These are phyloP conservation scores for Gasterosteus aculeatus DNA, from an alignment of 2,113 vertebrate genomes.

Conservation along the genomic window DNA sequence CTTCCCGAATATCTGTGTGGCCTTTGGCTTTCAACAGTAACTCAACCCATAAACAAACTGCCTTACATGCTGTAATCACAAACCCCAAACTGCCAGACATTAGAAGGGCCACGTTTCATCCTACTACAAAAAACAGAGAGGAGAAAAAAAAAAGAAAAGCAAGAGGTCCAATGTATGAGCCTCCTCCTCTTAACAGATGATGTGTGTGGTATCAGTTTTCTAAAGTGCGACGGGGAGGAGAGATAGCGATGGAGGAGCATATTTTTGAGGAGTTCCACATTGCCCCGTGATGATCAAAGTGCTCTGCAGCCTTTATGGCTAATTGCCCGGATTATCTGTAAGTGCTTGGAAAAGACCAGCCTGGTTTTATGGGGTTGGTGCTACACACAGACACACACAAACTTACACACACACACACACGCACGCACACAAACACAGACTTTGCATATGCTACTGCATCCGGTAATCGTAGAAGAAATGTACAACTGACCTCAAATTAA, in stretches of 20 bases:
- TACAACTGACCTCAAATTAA: slow-evolving; percentile 43
- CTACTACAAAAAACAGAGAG: slow-evolving; percentile 79
- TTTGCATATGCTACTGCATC: slow-evolving; percentile 27
- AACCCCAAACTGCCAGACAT: slow-evolving; percentile 88
- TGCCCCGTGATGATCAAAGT: slow-evolving; percentile 79
- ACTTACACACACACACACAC: slow-evolving; percentile 17
- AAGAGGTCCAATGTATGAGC: slow-evolving; percentile 77
- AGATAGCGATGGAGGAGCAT: slow-evolving; percentile 64
- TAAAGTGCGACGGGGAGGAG: slow-evolving; percentile 62
- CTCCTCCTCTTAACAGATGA: slow-evolving; percentile 83
- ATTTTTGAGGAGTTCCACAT: slow-evolving; percentile 79
- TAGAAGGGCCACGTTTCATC: slow-evolving; percentile 93
- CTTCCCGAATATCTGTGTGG: slow-evolving; percentile 88
- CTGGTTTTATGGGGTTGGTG: slow-evolving; percentile 72
- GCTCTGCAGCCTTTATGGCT: slow-evolving; percentile 78
- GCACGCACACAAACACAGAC: slow-evolving; percentile 20
- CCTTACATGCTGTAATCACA: slow-evolving; percentile 94
- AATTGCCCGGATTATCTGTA: slow-evolving; percentile 84
- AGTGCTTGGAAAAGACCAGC: slow-evolving; percentile 74
- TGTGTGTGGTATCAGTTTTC: slow-evolving; percentile 85
- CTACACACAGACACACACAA: slow-evolving; percentile 21
- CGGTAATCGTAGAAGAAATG: slow-evolving; percentile 20
- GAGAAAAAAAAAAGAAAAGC: slow-evolving; percentile 67
- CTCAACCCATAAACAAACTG: slow-evolving; percentile 95
- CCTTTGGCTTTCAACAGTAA: slow-evolving; percentile 95